phyloP scores from a whole-genome alignment of 2,888 invertebrate species.

The Poecilus cupreus region DNA sequence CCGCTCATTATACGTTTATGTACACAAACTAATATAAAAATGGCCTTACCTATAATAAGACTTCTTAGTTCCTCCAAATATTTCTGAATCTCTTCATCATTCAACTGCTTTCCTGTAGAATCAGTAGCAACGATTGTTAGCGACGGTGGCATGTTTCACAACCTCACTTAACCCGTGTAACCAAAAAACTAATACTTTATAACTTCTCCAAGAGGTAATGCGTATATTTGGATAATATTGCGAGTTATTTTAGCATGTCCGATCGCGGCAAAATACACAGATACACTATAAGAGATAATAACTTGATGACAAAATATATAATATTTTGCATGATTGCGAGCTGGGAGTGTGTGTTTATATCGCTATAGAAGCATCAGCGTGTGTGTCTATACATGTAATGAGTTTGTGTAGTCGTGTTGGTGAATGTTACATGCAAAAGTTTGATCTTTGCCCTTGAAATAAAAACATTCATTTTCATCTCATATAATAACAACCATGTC shows the following conservation, averaged over 20 bases:
- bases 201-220: not conserved
- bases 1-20: too few relatives aligned
- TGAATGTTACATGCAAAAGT: slow-evolving; percentile 23
- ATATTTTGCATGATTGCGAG: not conserved
- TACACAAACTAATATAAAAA: not conserved
- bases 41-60: slow-evolving; percentile 61
- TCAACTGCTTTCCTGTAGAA: slow-evolving; percentile 42
- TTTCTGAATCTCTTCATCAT: slow-evolving; percentile 54
- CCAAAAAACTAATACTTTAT: not conserved
- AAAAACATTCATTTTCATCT: slow-evolving; percentile 26
- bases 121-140: slow-evolving; percentile 14
- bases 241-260: not conserved
- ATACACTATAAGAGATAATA: not conserved
- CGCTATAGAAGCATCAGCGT: not conserved
- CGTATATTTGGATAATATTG: too few relatives aligned
- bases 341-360: not conserved
- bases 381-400: not conserved
- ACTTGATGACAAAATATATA: slow-evolving; percentile 8
- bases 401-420: not conserved
- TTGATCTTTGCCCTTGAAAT: slow-evolving; percentile 18
- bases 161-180: not conserved
- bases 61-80: slow-evolving; percentile 59
- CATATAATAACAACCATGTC: slow-evolving; percentile 1
- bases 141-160: slow-evolving; percentile 41
- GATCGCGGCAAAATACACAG: not conserved